Base-by-base conservation (phyloP, 2,888 invertebrate genomes). In the Incurvaria masculella region DNA sequence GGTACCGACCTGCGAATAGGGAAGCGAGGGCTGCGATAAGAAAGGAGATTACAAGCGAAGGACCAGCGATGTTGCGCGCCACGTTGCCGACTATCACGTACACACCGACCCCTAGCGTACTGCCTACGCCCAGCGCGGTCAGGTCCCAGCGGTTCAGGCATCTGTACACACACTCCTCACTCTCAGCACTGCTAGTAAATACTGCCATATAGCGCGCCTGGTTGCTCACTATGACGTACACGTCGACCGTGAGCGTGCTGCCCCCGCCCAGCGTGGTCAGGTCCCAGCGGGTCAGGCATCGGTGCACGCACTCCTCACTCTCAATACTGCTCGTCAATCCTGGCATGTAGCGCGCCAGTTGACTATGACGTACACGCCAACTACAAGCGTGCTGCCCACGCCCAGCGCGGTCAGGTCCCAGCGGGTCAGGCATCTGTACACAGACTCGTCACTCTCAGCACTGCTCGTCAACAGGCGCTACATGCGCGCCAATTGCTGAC, bases 291-390 rank as follows among this genome's bases (percentile, higher is more conserved):
- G 81, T 82, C 16, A 92, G 72, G 56, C 88, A 88, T 71, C 89
- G n/a, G n/a, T n/a, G n/a, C n/a, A n/a, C n/a, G n/a, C n/a, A n/a
- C n/a, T n/a, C n/a, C n/a, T n/a, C n/a, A n/a, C n/a, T n/a, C n/a
- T n/a, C n/a, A n/a, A n/a, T n/a, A n/a, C n/a, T n/a, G n/a, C n/a
- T n/a, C n/a, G n/a, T n/a, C n/a, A n/a, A n/a, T n/a, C n/a, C n/a
- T n/a, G n/a, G n/a, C n/a, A n/a, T n/a, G n/a, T n/a, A n/a, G n/a
- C n/a, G n/a, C n/a, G n/a, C n/a, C n/a, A n/a, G n/a, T n/a, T n/a
- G n/a, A n/a, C n/a, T n/a, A n/a, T n/a, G n/a, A 95, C 91, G 67
- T 94, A 94, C 48, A 94, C 87, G n/a, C 95, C 95, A 4, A 94
- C 89, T 14, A 94, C 95, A 47, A 96, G 79, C 0, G 90, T 89